Percentiles rank a stretch among this genome's conserved stretches.
phyloP scores from a whole-genome alignment of 1,140 invertebrate genomes.

The Brachionus koreanus region DNA sequence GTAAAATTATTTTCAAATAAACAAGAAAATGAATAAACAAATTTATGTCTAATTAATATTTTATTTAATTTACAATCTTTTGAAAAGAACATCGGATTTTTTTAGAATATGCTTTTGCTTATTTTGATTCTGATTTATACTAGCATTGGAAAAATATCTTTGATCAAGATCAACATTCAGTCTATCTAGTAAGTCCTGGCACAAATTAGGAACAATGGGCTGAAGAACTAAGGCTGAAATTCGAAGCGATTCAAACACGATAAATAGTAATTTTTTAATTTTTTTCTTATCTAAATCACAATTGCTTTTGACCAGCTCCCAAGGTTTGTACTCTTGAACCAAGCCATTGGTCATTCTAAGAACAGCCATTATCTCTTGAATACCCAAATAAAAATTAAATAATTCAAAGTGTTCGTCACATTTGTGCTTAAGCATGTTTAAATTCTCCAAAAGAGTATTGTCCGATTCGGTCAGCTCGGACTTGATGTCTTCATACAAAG shows the following conservation, averaged over 20 bases:
- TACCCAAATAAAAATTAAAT: conserved; percentile 39
- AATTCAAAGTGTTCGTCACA: conserved; percentile 7
- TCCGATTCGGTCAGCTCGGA: neutral
- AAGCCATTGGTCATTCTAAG: neutral
- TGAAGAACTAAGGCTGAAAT: conserved; percentile 1
- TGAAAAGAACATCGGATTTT: neutral
- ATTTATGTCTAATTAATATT: neutral
- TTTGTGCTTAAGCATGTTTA: neutral
- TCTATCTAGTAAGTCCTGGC: conserved; percentile 8
- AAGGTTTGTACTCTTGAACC: conserved; percentile 34
- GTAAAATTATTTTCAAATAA: neutral
- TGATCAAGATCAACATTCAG: neutral
- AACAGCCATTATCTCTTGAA: neutral
- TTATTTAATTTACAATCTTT: neutral
- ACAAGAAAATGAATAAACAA: neutral
- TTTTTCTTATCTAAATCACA: neutral
- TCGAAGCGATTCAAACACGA: conserved; percentile 15
- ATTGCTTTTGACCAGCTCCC: conserved; percentile 26
- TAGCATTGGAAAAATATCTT: neutral
- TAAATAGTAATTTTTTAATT: conserved; percentile 14
- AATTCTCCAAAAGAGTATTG: neutral
- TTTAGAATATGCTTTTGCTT: neutral
- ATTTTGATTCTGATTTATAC: neutral
- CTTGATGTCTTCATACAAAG: neutral
- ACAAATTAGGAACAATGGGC: conserved; percentile 27